Conservation (phyloP, 1,140 invertebrate species). For the Tachypleus tridentatus region DNA sequence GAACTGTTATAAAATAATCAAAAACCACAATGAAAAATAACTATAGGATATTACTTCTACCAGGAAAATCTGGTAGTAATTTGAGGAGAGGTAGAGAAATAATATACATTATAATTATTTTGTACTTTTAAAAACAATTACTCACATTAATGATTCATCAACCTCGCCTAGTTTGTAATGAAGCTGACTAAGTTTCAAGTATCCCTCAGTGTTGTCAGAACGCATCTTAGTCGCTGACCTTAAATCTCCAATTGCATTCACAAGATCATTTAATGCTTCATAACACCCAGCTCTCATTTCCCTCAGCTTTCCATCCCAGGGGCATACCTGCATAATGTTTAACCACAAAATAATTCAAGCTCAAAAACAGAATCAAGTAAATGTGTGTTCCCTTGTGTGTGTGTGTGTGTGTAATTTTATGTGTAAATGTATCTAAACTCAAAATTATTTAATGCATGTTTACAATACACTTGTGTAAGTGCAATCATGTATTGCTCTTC, state of each 20-base stretch:
- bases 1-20: no score
- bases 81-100: no score
- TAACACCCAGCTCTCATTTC: constrained; percentile 78
- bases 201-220: constrained; percentile 82
- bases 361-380: not conserved
- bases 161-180: constrained; percentile 86
- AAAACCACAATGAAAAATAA: no score
- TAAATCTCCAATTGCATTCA: constrained; percentile 81
- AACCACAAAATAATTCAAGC: no score
- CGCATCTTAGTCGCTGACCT: constrained; percentile 76
- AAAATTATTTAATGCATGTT: not conserved
- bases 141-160: constrained; percentile 73
- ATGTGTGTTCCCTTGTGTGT: not conserved
- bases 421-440: not conserved
- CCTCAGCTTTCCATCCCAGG: constrained; percentile 72
- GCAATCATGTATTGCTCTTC: no score
- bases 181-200: constrained; percentile 63
- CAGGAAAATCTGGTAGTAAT: no score
- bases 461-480: not conserved
- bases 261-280: constrained; percentile 61
- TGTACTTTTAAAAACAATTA: constrained; percentile 22
- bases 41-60: no score
- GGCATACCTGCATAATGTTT: constrained; percentile 45
- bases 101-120: no score
- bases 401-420: not conserved